Base-by-base conservation (phyloP, 2,888 invertebrate genomes). In the Cosmia trapezina region DNA sequence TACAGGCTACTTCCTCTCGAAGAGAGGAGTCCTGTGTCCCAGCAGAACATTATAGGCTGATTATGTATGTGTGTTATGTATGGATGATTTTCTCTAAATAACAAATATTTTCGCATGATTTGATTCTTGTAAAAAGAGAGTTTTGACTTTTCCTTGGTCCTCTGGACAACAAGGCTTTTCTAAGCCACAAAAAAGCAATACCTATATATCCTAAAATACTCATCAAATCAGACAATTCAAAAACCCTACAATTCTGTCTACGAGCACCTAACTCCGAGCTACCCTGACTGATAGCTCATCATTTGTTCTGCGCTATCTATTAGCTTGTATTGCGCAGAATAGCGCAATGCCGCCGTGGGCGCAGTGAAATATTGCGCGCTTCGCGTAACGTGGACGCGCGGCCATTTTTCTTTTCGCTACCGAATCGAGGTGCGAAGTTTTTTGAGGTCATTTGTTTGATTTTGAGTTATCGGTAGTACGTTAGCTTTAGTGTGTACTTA, bases 261-360 rank as follows among this genome's bases (percentile, higher is more conserved):
- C 28, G 28, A 28, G 28, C 3, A 28, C 17, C 33, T 75, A 83
- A 86, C 68, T 77, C 65, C 69, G 66, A 84, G 84, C 80, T 83
- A 86, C 85, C 75, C 84, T 84, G 83, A 91, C 68, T 84, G 83
- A 91, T 91, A 80, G 84, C 76, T 78, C 70, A 73, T 81, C 87
- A 89, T 91, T 90, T 89, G 88, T 91, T 80, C 63, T 72, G 84
- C 84, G 84, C 77, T 83, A 85, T 84, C 80, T 78, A 82, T 85
- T 81, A 84, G 77, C 83, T 87, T 37, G 83, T 83, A 86, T 79
- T 79, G 64, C 59, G 17, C 53, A 12, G 83, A 82, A 86, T 79
- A 78, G 64, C 59, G 17, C 53, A 12, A 14, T 19, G 84, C 80
- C 22, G 84, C 81, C 63, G 89, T 90, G 87, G 88, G 91, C 86